Evolutionary conservation across 1,140 invertebrate genomes (phyloP), one percentile per base, ranked within the genome.

Genomic region (Zaprionus vittiger): DNA sequence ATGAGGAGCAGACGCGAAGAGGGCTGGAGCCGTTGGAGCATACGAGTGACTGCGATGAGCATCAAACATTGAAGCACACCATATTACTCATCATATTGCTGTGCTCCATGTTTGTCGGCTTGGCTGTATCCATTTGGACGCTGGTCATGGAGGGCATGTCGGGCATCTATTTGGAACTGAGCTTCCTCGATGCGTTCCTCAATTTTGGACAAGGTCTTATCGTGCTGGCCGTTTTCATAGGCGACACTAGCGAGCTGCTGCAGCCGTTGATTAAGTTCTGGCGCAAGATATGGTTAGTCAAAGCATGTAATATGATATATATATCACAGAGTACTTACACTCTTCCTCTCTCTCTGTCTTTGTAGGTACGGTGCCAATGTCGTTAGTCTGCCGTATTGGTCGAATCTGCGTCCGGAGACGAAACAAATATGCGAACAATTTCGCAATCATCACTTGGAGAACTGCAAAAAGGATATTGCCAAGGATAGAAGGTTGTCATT

Each of bases 351-450:
- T 14, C 11, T 24, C 44, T 20, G 20, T 11, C 11, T 14, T 15
- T 9, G 56, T 49, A 94, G 94, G 94, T 95, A 96, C 92, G 96
- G 96, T 17, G 95, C 95, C 15, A 95, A 96, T 79, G 94, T 95
- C 4, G 92, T 97, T 1, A 94, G 94, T 15, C 84, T 98, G 47
- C 97, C 97, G 2, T 91, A 95, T 4, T 95, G 96, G 91, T 95
- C 96, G 54, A 95, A 97, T 55, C 84, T 98, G 4, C 95, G 95
- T 55, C 94, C 95, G 17, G 96, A 98, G 92, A 97, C 96, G 0
- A 96, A 94, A 83, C 95, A 96, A 73, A 95, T 97, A 55, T 98
- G 98, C 87, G 97, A 98, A 73, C 97, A 98, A 91, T 99, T 99
- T 93, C 95, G 95, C 22, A 96, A 94, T 31, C 97, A 98, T 92